Conservation (phyloP, 2,797 vertebrate genomes). For the Florisuga fusca region DNA sequence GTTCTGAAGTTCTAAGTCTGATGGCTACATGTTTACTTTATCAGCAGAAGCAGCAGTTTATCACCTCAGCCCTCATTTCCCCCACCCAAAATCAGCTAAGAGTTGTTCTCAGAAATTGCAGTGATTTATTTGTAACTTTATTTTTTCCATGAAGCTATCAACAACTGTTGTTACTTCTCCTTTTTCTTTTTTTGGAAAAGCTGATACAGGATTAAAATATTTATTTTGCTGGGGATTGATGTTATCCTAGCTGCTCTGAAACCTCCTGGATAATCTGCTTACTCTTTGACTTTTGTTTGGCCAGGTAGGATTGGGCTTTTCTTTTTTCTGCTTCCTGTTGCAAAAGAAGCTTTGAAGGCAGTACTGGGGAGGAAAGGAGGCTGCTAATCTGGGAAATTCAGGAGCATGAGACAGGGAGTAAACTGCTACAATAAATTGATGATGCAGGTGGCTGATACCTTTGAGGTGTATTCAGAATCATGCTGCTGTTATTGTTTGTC, state of each 20-base stretch:
- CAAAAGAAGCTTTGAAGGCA: background rate
- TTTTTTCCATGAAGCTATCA: background rate
- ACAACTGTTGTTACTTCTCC: background rate
- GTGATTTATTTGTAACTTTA: background rate
- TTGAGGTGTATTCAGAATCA: background rate
- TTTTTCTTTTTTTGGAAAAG: background rate
- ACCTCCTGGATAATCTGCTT: background rate
- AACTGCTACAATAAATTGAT: background rate
- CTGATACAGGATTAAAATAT: background rate
- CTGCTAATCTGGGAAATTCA: background rate
- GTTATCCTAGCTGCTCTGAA: background rate
- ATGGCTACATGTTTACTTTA: background rate
- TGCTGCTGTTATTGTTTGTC: background rate
- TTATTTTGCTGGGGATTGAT: background rate
- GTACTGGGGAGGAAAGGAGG: background rate
- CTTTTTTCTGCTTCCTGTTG: background rate
- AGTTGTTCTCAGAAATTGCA: background rate
- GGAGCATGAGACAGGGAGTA: background rate
- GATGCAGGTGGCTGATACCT: constrained; percentile 2
- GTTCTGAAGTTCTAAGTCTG: background rate
- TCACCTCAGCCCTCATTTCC: background rate
- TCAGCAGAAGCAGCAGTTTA: background rate
- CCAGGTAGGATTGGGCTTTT: background rate
- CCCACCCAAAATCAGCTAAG: background rate
- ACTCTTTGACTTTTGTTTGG: background rate